A percentile compares a stretch with the other conserved stretches of the same genome.
These are phyloP conservation scores for Oreotrochilus melanogaster DNA, from an alignment of 2,113 vertebrate species.

Conservation along the genomic window DNA sequence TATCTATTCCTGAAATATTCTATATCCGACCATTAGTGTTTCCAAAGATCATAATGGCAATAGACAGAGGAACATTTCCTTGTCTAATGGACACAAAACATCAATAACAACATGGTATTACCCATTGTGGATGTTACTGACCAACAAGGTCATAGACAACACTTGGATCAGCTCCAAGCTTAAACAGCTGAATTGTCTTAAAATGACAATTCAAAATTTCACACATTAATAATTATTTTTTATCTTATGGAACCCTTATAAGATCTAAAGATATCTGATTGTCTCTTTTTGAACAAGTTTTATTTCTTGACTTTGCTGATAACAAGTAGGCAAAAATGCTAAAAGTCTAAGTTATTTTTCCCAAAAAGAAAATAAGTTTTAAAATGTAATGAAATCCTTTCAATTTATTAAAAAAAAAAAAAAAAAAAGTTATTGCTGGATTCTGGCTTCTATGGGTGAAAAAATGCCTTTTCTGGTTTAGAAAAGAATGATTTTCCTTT, in stretches of 20 bases:
- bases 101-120: neutral
- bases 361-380: neutral
- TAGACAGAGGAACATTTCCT: neutral
- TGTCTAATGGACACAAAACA: neutral
- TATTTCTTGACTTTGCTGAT: neutral
- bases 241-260: neutral
- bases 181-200: neutral
- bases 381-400: neutral
- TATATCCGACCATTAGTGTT: neutral
- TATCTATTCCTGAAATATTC: neutral
- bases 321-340: neutral
- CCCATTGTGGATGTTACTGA: neutral
- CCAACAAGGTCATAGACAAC: neutral
- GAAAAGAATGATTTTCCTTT: constrained; percentile 56
- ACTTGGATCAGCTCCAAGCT: neutral
- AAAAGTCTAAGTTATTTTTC: neutral
- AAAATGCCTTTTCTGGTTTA: constrained; percentile 7
- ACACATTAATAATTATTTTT: neutral
- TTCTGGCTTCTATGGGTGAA: neutral
- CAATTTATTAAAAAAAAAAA: neutral
- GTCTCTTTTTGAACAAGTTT: neutral
- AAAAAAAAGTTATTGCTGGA: neutral
- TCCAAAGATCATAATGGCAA: neutral
- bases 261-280: neutral
- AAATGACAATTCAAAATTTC: neutral